phyloP scores from a whole-genome alignment of 2,113 vertebrate genomes.

The Microcebus griseorufus region DNA sequence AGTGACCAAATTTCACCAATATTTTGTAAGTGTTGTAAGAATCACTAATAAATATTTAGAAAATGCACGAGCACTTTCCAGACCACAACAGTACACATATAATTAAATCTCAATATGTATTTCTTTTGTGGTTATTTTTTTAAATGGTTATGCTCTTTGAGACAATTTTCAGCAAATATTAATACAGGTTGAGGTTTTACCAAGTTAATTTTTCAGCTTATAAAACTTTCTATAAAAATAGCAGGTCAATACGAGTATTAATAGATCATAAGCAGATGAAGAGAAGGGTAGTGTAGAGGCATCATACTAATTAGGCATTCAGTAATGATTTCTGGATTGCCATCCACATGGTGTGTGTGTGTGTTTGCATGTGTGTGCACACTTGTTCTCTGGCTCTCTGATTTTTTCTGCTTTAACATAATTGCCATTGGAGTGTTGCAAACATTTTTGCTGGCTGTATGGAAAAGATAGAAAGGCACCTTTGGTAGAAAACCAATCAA shows the following conservation, averaged over 20 bases:
- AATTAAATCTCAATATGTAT: background rate
- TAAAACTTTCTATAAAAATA: background rate
- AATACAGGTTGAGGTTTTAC: background rate
- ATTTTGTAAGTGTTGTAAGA: background rate
- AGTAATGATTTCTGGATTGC: background rate
- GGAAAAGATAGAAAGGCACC: slow-evolving; percentile 63
- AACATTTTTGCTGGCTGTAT: slow-evolving; percentile 56
- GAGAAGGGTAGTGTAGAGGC: background rate
- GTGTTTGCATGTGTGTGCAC: background rate
- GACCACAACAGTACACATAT: background rate
- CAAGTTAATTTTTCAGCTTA: background rate
- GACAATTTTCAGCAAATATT: background rate
- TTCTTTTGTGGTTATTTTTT: background rate
- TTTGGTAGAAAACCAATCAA: slow-evolving; percentile 57
- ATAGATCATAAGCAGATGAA: background rate
- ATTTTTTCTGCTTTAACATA: slow-evolving; percentile 45
- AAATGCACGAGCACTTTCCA: background rate
- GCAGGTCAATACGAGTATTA: background rate
- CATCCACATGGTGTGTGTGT: background rate
- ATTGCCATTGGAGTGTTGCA: slow-evolving; percentile 62
- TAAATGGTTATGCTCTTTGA: background rate
- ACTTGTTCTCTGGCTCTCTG: slow-evolving; percentile 20
- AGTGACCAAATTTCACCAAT: background rate
- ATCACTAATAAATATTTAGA: background rate
- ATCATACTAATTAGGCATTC: background rate